These are phyloP conservation scores for Drosophila sechellia DNA, from an alignment of 1,140 invertebrate genomes.

Conservation along the genomic window DNA sequence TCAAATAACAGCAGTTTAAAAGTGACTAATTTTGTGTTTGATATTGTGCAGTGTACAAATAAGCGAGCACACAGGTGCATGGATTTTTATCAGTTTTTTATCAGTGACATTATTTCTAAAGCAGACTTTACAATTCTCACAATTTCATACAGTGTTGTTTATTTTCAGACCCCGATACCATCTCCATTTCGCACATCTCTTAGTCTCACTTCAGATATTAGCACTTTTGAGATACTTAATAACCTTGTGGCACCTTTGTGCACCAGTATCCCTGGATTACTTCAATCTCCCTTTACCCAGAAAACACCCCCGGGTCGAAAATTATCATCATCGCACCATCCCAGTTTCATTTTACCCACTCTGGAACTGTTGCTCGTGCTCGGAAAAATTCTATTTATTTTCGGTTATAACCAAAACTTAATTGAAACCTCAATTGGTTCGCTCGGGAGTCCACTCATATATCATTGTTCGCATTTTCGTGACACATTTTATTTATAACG, in stretches of 20 bases:
- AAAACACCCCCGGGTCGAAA: background rate
- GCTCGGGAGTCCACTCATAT: slow-evolving; percentile 22
- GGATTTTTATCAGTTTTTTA: background rate
- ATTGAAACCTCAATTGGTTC: slow-evolving; percentile 38
- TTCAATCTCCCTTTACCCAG: slow-evolving; percentile 4
- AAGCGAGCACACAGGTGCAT: no score
- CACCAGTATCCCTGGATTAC: background rate
- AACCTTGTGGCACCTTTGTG: slow-evolving; percentile 1
- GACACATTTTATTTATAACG: slow-evolving; percentile 47
- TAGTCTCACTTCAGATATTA: background rate
- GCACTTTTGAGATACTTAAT: slow-evolving; percentile 1
- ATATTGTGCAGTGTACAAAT: background rate
- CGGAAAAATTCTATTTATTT: slow-evolving; percentile 36
- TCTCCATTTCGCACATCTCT: background rate
- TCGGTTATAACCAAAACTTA: slow-evolving; percentile 36
- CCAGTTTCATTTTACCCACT: slow-evolving; percentile 8
- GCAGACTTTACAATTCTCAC: background rate
- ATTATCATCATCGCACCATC: background rate
- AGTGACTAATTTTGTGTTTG: background rate
- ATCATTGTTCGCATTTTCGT: slow-evolving; percentile 30
- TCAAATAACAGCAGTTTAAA: background rate
- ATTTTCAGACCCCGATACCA: background rate
- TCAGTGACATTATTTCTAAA: background rate
- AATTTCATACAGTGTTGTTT: background rate
- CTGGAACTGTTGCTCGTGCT: slow-evolving; percentile 48